Evolutionary conservation across 2,888 invertebrate species (phyloP).

Genomic region (Himalopsyche tibetana): DNA sequence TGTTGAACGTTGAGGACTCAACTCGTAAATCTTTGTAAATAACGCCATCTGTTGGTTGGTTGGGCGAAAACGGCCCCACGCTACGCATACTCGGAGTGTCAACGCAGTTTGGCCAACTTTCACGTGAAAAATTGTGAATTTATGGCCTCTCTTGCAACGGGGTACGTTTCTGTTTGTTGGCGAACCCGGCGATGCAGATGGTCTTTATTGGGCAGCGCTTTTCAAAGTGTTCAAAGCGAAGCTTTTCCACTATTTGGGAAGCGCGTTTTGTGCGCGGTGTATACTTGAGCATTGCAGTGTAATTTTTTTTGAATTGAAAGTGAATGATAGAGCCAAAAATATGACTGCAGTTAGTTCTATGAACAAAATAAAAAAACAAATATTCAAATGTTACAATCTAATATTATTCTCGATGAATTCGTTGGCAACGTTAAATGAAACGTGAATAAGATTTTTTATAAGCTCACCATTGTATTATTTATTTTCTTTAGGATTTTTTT

Average conservation of each 20-base stretch:
- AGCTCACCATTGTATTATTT: no score
- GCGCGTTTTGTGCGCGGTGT: neutral
- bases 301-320: no score
- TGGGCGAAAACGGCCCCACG: constrained; percentile 13
- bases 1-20: constrained; percentile 14
- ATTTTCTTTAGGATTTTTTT: no score
- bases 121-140: constrained; percentile 43
- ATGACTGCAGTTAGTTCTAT: no score
- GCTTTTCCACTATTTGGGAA: neutral
- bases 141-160: constrained; percentile 35
- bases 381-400: no score
- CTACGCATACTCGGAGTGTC: constrained; percentile 35
- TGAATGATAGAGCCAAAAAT: no score
- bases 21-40: constrained; percentile 43
- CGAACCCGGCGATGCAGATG: constrained; percentile 28
- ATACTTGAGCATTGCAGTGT: neutral
- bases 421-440: no score
- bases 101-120: constrained; percentile 35
- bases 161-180: neutral
- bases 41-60: constrained; percentile 40
- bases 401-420: no score
- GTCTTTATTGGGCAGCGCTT: constrained; percentile 15
- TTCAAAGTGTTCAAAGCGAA: neutral
- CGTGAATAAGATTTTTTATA: no score
- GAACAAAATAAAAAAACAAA: no score